Conservation (phyloP, 2,113 vertebrate genomes). For the Suricata suricatta region DNA sequence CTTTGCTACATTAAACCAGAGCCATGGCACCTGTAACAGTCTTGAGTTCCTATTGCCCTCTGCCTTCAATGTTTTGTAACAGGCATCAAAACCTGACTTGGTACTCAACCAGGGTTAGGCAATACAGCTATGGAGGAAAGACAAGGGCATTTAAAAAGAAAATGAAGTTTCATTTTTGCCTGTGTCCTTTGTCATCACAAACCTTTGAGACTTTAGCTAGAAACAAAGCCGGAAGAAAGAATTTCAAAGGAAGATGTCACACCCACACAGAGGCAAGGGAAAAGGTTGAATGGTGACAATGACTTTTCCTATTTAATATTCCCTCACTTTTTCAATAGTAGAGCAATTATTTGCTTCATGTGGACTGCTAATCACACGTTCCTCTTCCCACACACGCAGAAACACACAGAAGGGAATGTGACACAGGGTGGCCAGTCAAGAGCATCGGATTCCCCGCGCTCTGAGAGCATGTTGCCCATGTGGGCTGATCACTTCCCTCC, state of each 20-base stretch:
- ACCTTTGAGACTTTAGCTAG: not conserved
- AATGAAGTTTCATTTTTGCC: not conserved
- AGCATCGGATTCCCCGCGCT: not conserved
- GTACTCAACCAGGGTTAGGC: not conserved
- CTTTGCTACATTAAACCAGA: not conserved
- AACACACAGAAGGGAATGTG: not conserved
- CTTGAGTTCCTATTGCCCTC: not conserved
- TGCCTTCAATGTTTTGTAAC: not conserved
- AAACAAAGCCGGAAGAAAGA: not conserved
- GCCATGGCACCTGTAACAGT: fast-evolving
- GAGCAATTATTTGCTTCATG: not conserved
- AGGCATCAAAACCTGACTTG: not conserved
- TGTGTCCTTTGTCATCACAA: not conserved
- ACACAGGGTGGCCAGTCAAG: not conserved
- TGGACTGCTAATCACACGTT: not conserved
- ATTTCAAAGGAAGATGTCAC: not conserved
- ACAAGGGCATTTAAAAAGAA: not conserved
- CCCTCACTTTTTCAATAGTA: not conserved
- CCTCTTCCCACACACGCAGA: fast-evolving
- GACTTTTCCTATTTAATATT: not conserved
- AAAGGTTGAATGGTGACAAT: not conserved
- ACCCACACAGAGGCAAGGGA: not conserved
- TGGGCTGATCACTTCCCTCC: not conserved
- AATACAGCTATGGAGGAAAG: not conserved
- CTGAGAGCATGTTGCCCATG: not conserved